A percentile compares a stretch with the other conserved stretches of the same genome.
Evolutionary conservation across 2,113 vertebrate species (phyloP).

Genomic region (Empidonax traillii): DNA sequence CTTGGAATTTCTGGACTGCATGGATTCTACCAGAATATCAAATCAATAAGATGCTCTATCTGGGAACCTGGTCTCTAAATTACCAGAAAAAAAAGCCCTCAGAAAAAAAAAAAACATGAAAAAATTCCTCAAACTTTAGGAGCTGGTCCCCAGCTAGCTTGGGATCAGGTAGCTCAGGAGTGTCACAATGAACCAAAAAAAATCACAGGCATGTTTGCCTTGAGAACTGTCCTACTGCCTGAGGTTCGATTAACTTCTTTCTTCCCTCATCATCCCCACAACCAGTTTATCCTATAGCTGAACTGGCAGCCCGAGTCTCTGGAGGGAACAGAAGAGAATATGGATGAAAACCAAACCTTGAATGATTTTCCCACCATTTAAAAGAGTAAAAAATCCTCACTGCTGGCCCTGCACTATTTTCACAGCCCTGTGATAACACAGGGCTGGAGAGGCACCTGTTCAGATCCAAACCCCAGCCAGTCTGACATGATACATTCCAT

Average conservation of each 20-base stretch:
- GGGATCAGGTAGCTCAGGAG: not conserved
- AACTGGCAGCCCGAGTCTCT: not conserved
- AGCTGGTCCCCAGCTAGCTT: not conserved
- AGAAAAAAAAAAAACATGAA: too few relatives aligned
- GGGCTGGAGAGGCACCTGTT: not conserved
- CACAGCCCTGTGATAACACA: not conserved
- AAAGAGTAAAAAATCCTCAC: not conserved
- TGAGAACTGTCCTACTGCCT: not conserved
- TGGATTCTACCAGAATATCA: not conserved
- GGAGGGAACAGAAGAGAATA: not conserved
- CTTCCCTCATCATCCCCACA: not conserved
- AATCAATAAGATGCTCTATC: not conserved
- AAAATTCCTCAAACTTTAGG: not conserved
- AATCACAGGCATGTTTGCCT: not conserved
- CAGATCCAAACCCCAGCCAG: not conserved
- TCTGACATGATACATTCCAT: not conserved
- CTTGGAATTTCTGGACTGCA: not conserved
- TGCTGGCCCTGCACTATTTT: not conserved
- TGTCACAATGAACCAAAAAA: not conserved
- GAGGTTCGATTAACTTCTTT: not conserved
- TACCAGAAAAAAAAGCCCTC: not conserved
- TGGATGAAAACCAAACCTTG: constrained; percentile 1
- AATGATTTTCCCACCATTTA: not conserved
- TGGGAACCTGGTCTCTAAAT: not conserved
- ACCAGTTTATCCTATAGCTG: not conserved